Percentiles rank a stretch among this genome's conserved stretches.
phyloP scores from a whole-genome alignment of 2,888 invertebrate species.

The Steinernema scapterisci region DNA sequence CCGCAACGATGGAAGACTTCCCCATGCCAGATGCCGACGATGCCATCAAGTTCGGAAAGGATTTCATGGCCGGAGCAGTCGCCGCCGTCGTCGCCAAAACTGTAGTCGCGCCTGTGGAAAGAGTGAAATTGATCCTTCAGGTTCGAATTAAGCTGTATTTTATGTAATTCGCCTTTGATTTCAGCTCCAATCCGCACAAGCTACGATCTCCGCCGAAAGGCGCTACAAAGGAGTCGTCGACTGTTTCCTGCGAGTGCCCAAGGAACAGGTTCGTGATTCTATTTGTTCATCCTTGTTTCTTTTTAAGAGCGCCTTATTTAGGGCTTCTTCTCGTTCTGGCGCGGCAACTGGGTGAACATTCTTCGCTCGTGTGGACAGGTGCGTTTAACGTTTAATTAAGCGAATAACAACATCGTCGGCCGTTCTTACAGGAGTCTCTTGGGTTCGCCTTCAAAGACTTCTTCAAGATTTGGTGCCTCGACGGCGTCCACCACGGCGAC shows the following conservation, averaged over 20 bases:
- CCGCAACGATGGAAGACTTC: constrained; percentile 7
- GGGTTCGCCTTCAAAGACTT: constrained; percentile 65
- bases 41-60: constrained; percentile 47
- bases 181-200: constrained; percentile 81
- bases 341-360: constrained; percentile 72
- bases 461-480: constrained; percentile 57
- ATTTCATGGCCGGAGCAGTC: constrained; percentile 76
- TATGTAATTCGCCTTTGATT: constrained; percentile 67
- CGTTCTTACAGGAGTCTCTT: constrained; percentile 55
- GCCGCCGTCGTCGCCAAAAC: constrained; percentile 93
- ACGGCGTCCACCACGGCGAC: constrained; percentile 48
- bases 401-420: too few species aligned
- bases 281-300: background rate
- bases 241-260: constrained; percentile 67
- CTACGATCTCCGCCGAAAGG: constrained; percentile 75
- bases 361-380: constrained; percentile 68
- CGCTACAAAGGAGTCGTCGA: constrained; percentile 82
- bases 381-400: background rate
- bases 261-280: constrained; percentile 53
- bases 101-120: constrained; percentile 89
- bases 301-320: background rate
- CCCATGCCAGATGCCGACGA: constrained; percentile 35
- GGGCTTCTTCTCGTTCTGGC: constrained; percentile 70
- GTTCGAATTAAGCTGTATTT: too few species aligned
- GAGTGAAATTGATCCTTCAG: constrained; percentile 81